Evolutionary conservation across 2,113 vertebrate species (phyloP).

Genomic region (Hemibagrus wyckioides): DNA sequence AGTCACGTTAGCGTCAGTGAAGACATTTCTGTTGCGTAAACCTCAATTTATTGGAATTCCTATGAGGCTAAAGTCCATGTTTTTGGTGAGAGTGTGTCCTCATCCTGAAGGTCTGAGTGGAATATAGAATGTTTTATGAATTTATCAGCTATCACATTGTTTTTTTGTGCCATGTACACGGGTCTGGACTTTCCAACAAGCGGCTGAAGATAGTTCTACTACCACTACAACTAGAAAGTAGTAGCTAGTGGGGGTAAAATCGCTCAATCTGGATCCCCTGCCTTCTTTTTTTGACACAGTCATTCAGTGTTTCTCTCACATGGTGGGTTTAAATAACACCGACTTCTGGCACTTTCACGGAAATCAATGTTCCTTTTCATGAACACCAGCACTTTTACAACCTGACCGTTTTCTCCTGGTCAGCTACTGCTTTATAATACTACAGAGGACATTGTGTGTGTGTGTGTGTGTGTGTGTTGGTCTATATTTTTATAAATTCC

Average conservation of each 20-base stretch:
- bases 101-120: neutral
- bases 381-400: neutral
- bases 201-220: neutral
- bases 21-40: neutral
- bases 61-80: neutral
- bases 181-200: neutral
- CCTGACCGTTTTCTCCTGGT: constrained; percentile 45
- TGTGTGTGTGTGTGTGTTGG: neutral
- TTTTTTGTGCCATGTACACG: neutral
- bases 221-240: neutral
- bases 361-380: constrained; percentile 59
- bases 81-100: neutral
- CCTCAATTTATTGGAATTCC: neutral
- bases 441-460: constrained; percentile 26
- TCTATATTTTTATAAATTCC: neutral
- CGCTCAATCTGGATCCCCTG: constrained; percentile 5
- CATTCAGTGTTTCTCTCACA: constrained; percentile 52
- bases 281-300: neutral
- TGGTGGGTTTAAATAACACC: constrained; percentile 39
- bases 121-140: neutral
- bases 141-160: neutral
- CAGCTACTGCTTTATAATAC: constrained; percentile 44
- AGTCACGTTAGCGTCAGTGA: neutral
- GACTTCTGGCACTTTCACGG: constrained; percentile 23
- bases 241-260: neutral